A percentile compares a stretch with the other conserved stretches of the same genome.
Conservation (phyloP, 1,140 invertebrate genomes). For the Meloidogyne floridensis region DNA sequence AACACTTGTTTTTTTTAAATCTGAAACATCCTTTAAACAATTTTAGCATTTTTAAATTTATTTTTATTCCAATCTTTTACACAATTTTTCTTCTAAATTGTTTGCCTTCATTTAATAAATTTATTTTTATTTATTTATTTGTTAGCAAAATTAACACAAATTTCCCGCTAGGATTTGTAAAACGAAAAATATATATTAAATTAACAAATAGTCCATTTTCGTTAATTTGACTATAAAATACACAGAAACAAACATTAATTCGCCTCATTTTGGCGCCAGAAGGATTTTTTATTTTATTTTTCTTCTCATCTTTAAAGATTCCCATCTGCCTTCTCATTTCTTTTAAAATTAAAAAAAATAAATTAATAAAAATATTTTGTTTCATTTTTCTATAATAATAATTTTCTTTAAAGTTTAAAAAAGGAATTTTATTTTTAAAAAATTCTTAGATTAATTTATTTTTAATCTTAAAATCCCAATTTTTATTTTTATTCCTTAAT, state of each 20-base stretch:
- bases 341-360: background rate
- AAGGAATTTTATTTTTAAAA: too few species aligned
- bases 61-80: background rate
- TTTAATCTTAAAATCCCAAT: too few species aligned
- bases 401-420: too few species aligned
- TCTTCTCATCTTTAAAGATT: too few species aligned
- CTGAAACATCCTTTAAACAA: too few species aligned
- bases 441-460: too few species aligned
- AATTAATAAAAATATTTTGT: background rate
- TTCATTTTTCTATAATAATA: too few species aligned
- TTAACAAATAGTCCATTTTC: background rate
- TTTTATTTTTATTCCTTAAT: too few species aligned
- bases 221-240: background rate
- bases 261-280: background rate
- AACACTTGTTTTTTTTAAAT: too few species aligned
- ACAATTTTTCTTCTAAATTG: background rate
- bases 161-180: background rate
- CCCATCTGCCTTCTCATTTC: slow-evolving; percentile 8
- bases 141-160: background rate
- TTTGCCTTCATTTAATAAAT: background rate
- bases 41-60: too few species aligned
- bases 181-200: background rate
- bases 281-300: background rate
- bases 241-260: background rate
- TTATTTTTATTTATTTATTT: background rate